These are phyloP conservation scores for Steinernema scapterisci DNA, from an alignment of 2,888 invertebrate species.

Conservation along the genomic window DNA sequence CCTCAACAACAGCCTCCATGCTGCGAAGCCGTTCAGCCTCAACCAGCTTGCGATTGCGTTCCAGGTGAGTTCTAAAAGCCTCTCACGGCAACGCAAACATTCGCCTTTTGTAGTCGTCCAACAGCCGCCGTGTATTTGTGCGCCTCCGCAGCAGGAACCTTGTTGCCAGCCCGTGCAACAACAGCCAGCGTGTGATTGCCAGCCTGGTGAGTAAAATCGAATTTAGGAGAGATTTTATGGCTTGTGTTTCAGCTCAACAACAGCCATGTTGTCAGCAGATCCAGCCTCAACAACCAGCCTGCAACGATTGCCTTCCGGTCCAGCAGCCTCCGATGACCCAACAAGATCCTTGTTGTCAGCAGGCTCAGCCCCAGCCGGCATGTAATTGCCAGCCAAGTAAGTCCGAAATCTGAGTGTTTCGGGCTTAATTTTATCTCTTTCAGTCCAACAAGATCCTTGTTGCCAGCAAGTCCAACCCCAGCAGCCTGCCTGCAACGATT, in stretches of 20 bases:
- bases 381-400: slow-evolving; percentile 33
- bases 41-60: not conserved
- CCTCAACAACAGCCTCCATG: slow-evolving; percentile 37
- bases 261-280: slow-evolving; percentile 37
- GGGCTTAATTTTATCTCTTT: too few relatives aligned
- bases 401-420: too few relatives aligned
- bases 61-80: not conserved
- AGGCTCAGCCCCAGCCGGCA: slow-evolving; percentile 34
- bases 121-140: slow-evolving; percentile 34
- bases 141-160: slow-evolving; percentile 38
- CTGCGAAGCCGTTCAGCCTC: slow-evolving; percentile 26
- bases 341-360: slow-evolving; percentile 39
- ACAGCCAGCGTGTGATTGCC: not conserved
- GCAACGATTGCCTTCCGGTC: slow-evolving; percentile 32
- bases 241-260: slow-evolving; percentile 18
- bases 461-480: slow-evolving; percentile 36
- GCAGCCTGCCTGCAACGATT: not conserved
- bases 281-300: slow-evolving; percentile 34
- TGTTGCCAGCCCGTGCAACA: slow-evolving; percentile 34
- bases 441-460: slow-evolving; percentile 34
- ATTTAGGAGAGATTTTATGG: not conserved
- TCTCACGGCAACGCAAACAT: slow-evolving; percentile 2
- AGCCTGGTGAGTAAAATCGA: not conserved
- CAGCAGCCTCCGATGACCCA: slow-evolving; percentile 18
- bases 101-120: slow-evolving; percentile 8